phyloP scores from a whole-genome alignment of 2,888 invertebrate species.

The Tachina lurida region DNA sequence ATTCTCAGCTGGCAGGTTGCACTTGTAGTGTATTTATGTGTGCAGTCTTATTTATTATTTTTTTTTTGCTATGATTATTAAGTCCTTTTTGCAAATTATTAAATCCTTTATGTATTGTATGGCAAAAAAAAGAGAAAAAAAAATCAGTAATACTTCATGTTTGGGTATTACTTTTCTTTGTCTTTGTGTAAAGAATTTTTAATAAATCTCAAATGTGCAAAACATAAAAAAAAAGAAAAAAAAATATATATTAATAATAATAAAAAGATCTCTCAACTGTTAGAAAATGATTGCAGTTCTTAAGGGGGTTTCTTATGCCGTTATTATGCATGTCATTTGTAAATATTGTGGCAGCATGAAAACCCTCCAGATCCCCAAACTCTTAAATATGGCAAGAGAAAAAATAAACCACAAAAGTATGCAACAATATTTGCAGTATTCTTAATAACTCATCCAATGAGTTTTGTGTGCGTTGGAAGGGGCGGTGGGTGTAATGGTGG shows the following conservation, averaged over 20 bases:
- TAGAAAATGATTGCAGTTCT: conserved; percentile 72
- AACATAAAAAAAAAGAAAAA: conserved; percentile 60
- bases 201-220: conserved; percentile 82
- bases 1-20: conserved; percentile 49
- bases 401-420: conserved; percentile 72
- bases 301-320: conserved; percentile 71
- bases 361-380: conserved; percentile 61
- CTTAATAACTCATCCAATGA: conserved; percentile 70
- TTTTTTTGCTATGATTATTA: conserved; percentile 56
- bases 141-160: conserved; percentile 67
- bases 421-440: conserved; percentile 74
- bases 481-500: conserved; percentile 74
- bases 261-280: conserved; percentile 67
- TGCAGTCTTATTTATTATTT: conserved; percentile 28
- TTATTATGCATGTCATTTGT: conserved; percentile 66
- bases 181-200: conserved; percentile 80
- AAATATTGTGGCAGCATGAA: conserved; percentile 44
- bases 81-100: conserved; percentile 71
- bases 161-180: conserved; percentile 71
- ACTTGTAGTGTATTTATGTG: conserved; percentile 50
- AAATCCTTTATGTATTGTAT: conserved; percentile 70
- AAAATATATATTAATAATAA: conserved; percentile 69
- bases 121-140: conserved; percentile 14
- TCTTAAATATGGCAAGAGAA: conserved; percentile 23
- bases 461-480: background rate